Percentiles rank a stretch among this genome's conserved stretches.
phyloP scores from a whole-genome alignment of 2,113 vertebrate genomes.

The Toxotes jaculatrix region DNA sequence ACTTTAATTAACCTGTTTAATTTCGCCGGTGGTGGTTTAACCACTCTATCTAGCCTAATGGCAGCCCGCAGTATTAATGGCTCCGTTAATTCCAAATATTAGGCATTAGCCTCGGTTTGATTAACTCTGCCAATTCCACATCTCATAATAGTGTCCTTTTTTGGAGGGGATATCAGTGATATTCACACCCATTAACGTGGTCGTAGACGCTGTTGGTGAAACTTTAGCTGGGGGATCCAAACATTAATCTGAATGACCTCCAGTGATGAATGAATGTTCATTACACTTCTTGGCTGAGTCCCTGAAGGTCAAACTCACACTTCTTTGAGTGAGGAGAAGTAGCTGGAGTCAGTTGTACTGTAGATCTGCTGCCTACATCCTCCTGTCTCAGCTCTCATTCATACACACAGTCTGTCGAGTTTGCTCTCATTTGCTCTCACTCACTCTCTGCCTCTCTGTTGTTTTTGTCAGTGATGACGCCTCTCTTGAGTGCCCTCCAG shows the following conservation, averaged over 20 bases:
- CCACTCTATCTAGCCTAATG: conserved; percentile 69
- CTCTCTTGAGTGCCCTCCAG: conserved; percentile 78
- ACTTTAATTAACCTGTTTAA: conserved; percentile 84
- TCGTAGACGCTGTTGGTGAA: conserved; percentile 27
- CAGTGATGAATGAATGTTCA: conserved; percentile 57
- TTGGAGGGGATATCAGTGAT: conserved; percentile 55
- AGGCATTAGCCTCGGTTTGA: conserved; percentile 75
- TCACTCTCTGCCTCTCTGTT: conserved; percentile 67
- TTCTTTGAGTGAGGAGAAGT: conserved; percentile 30
- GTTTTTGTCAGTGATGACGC: conserved; percentile 79
- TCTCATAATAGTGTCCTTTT: conserved; percentile 69
- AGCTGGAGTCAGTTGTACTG: conserved; percentile 26
- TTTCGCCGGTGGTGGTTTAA: conserved; percentile 75
- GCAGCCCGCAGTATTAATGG: conserved; percentile 68
- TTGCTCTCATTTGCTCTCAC: conserved; percentile 62
- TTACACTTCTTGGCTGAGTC: conserved; percentile 50
- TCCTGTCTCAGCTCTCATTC: conserved; percentile 50
- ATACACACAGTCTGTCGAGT: conserved; percentile 47
- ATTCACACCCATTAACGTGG: conserved; percentile 59
- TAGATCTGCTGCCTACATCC: conserved; percentile 43
- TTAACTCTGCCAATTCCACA: conserved; percentile 77
- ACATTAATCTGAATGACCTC: conserved; percentile 59
- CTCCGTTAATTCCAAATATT: conserved; percentile 77
- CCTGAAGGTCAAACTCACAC: conserved; percentile 64
- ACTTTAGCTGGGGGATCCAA: conserved; percentile 43